These are phyloP conservation scores for Lasiurus borealis DNA, from an alignment of 2,113 vertebrate species.

Conservation along the genomic window DNA sequence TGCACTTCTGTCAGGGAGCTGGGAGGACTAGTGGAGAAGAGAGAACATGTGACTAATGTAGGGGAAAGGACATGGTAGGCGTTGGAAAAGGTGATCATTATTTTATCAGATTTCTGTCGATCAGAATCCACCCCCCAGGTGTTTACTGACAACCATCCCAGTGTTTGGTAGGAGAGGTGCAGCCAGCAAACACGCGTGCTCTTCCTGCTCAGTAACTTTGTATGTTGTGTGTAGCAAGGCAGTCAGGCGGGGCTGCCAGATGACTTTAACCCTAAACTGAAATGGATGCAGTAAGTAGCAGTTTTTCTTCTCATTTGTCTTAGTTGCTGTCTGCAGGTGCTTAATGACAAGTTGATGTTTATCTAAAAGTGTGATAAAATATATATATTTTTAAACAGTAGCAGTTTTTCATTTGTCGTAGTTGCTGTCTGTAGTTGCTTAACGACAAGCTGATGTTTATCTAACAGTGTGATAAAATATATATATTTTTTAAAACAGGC, in stretches of 20 bases:
- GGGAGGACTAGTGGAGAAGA: neutral
- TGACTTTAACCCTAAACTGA: neutral
- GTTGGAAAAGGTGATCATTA: neutral
- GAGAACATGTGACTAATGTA: neutral
- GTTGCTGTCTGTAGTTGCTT: no score
- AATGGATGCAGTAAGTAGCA: neutral
- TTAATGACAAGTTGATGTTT: neutral
- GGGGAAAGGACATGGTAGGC: neutral
- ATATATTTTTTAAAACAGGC: no score
- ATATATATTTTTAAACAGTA: no score
- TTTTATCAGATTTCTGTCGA: neutral
- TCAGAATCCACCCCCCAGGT: neutral
- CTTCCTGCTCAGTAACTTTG: neutral
- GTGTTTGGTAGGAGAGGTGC: neutral
- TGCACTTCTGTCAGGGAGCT: neutral
- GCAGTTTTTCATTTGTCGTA: no score
- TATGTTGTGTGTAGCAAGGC: neutral
- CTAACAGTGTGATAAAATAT: no score
- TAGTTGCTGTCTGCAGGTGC: neutral
- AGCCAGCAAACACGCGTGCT: neutral
- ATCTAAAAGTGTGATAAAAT: neutral
- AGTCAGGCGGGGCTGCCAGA: neutral
- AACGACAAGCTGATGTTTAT: no score
- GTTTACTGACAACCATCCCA: neutral
- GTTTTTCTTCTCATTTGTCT: neutral